A percentile compares a stretch with the other conserved stretches of the same genome.
These are phyloP conservation scores for Coracopsis vasa DNA, from an alignment of 2,113 vertebrate species.

Conservation along the genomic window DNA sequence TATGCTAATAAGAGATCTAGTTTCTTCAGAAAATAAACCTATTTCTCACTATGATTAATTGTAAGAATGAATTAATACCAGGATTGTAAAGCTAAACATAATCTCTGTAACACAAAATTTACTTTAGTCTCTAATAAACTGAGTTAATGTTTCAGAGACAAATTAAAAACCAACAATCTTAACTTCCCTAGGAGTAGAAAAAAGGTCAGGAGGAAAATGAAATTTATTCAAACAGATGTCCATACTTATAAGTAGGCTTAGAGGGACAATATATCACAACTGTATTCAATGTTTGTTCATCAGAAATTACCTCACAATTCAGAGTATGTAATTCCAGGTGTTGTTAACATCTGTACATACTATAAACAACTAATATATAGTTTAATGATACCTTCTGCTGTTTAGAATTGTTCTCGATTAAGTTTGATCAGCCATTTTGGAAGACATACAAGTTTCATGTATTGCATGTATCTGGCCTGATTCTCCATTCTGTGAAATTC, in stretches of 20 bases:
- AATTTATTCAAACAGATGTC: constrained; percentile 6
- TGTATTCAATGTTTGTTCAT: not conserved
- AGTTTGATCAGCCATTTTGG: not conserved
- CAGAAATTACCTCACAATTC: not conserved
- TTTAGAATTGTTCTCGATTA: not conserved
- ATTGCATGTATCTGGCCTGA: not conserved
- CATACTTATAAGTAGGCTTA: not conserved
- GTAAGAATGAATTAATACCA: constrained; percentile 23
- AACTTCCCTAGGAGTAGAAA: not conserved
- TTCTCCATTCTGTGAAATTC: not conserved
- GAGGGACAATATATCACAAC: not conserved
- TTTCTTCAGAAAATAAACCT: constrained; percentile 29
- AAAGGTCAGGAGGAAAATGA: not conserved
- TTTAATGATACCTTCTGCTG: not conserved
- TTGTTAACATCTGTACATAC: not conserved
- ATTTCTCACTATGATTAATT: constrained; percentile 35
- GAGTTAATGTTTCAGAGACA: not conserved
- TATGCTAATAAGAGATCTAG: constrained; percentile 55
- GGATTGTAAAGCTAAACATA: not conserved
- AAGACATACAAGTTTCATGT: not conserved
- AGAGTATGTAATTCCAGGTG: not conserved
- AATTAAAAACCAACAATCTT: not conserved
- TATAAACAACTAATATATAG: not conserved
- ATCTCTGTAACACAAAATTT: constrained; percentile 31
- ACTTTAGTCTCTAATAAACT: constrained; percentile 20